phyloP scores from a whole-genome alignment of 2,888 invertebrate species.

The Drosophila prostipennis region DNA sequence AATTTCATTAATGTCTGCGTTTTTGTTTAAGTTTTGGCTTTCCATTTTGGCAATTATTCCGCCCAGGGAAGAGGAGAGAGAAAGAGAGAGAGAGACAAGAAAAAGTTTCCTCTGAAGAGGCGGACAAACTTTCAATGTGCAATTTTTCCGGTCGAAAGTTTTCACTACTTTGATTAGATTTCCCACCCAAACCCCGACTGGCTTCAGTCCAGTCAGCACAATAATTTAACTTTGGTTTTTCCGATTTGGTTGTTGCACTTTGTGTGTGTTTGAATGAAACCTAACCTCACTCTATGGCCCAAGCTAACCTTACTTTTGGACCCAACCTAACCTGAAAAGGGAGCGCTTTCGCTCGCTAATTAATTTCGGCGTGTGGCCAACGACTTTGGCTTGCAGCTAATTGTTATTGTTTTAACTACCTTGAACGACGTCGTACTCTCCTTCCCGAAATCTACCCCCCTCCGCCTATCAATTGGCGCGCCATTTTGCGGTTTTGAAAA shows the following conservation, averaged over 20 bases:
- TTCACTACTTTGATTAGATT: slow-evolving; percentile 53
- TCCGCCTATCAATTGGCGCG: slow-evolving; percentile 25
- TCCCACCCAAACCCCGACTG: slow-evolving; percentile 8
- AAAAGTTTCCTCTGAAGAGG: slow-evolving; percentile 44
- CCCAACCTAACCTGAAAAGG: slow-evolving; percentile 31
- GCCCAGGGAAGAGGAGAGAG: slow-evolving; percentile 5
- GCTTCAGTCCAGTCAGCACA: slow-evolving; percentile 33
- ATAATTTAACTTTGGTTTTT: slow-evolving; percentile 32
- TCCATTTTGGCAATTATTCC: slow-evolving; percentile 69
- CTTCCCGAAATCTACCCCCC: neutral
- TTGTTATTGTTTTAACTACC: slow-evolving; percentile 75
- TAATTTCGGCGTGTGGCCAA: slow-evolving; percentile 74
- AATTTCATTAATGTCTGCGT: slow-evolving; percentile 81
- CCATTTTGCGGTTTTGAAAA: slow-evolving; percentile 52
- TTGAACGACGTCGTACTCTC: slow-evolving; percentile 41
- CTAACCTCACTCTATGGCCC: slow-evolving; percentile 5
- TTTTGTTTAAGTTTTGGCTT: slow-evolving; percentile 75
- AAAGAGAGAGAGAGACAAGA: slow-evolving; percentile 1
- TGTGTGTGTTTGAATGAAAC: slow-evolving; percentile 5
- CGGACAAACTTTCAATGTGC: slow-evolving; percentile 58
- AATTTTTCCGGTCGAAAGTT: slow-evolving; percentile 66
- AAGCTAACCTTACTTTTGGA: slow-evolving; percentile 46
- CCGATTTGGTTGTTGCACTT: slow-evolving; percentile 35
- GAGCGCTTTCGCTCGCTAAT: slow-evolving; percentile 54
- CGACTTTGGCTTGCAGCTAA: slow-evolving; percentile 72